A percentile compares a stretch with the other conserved stretches of the same genome.
These are phyloP conservation scores for Actenoides hombroni DNA, from an alignment of 2,113 vertebrate species.

Conservation along the genomic window DNA sequence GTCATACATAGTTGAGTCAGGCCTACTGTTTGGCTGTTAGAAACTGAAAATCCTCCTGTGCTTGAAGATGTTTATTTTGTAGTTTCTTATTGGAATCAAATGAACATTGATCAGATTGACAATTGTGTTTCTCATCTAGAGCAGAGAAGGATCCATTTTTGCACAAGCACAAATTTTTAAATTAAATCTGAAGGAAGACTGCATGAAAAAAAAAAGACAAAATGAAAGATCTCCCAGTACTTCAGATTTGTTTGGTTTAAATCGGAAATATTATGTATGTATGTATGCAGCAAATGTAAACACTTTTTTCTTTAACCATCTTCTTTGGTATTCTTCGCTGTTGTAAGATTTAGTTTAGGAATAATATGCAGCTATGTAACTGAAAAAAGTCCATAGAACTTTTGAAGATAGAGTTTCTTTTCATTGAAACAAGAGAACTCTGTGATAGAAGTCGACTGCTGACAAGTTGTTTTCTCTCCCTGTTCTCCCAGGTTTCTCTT, in stretches of 20 bases:
- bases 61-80: background rate
- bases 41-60: background rate
- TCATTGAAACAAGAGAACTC: background rate
- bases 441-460: background rate
- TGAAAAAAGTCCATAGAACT: background rate
- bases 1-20: background rate
- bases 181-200: background rate
- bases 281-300: background rate
- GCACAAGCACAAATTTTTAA: background rate
- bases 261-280: background rate
- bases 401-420: background rate
- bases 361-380: background rate
- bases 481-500: slow-evolving; percentile 86
- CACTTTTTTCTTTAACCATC: background rate
- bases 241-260: background rate
- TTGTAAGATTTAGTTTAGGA: background rate
- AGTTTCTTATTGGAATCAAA: background rate
- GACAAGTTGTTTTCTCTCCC: background rate
- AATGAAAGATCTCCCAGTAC: background rate
- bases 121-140: background rate
- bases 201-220: background rate
- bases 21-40: background rate
- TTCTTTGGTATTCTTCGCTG: background rate
- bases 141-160: background rate
- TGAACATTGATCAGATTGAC: background rate